A percentile compares a stretch with the other conserved stretches of the same genome.
These are phyloP conservation scores for Oscheius sp. DNA, from an alignment of 2,888 invertebrate genomes.

Conservation along the genomic window DNA sequence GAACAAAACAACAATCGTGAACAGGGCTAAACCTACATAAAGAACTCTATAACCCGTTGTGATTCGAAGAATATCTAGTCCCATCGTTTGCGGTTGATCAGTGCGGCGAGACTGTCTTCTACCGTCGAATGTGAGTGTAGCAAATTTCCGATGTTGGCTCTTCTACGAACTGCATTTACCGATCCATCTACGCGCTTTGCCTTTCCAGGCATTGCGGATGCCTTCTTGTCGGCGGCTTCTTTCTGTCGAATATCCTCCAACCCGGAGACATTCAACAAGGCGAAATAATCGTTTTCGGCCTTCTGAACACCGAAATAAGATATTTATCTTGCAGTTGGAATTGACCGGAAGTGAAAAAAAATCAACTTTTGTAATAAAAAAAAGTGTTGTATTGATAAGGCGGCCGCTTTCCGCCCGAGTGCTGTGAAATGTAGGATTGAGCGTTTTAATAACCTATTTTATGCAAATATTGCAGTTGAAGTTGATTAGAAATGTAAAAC, in stretches of 20 bases:
- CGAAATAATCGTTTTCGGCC: slow-evolving; percentile 48
- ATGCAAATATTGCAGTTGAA: too few relatives aligned
- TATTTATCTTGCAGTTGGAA: too few relatives aligned
- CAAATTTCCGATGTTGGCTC: slow-evolving; percentile 70
- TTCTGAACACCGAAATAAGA: slow-evolving; percentile 38
- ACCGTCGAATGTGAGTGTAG: slow-evolving; percentile 69
- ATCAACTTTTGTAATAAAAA: background rate
- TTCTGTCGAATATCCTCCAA: slow-evolving; percentile 45
- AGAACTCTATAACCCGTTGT: too few relatives aligned
- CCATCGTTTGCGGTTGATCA: slow-evolving; percentile 70
- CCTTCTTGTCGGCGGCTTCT: slow-evolving; percentile 42
- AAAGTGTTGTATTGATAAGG: too few relatives aligned
- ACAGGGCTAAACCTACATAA: background rate
- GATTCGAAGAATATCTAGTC: slow-evolving; percentile 48
- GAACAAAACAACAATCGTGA: too few relatives aligned
- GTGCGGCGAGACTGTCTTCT: slow-evolving; percentile 63
- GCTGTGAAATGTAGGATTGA: too few relatives aligned
- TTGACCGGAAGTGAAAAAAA: background rate
- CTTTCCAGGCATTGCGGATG: slow-evolving; percentile 61
- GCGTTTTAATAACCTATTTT: too few relatives aligned
- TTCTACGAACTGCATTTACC: slow-evolving; percentile 42
- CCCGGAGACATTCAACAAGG: slow-evolving; percentile 40
- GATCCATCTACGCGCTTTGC: slow-evolving; percentile 49
- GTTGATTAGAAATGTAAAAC: too few relatives aligned
- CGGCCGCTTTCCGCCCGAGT: too few relatives aligned